Conservation (phyloP, 2,113 vertebrate genomes). For the Catharus minimus region DNA sequence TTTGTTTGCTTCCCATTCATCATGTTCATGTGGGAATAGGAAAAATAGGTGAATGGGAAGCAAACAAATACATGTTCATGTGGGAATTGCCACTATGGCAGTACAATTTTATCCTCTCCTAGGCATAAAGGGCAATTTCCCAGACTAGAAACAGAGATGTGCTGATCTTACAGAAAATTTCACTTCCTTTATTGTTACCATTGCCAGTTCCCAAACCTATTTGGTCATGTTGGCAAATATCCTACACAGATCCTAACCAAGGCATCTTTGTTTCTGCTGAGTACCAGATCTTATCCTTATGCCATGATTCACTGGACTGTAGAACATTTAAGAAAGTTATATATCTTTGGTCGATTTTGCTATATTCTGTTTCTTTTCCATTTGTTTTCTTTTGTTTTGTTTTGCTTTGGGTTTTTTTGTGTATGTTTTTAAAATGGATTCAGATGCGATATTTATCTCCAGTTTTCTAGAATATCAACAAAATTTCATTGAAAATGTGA, state of each 20-base stretch:
- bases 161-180: neutral
- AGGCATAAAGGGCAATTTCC: neutral
- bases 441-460: neutral
- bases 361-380: neutral
- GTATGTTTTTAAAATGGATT: neutral
- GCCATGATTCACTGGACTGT: neutral
- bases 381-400: neutral
- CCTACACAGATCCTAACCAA: neutral
- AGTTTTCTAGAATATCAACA: neutral
- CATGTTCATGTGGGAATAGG: too few relatives aligned
- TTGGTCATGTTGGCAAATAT: neutral
- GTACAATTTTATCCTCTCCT: neutral
- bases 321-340: neutral
- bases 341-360: neutral
- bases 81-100: neutral
- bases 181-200: neutral
- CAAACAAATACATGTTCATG: too few relatives aligned
- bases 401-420: neutral
- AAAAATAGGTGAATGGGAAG: too few relatives aligned
- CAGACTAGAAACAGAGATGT: neutral
- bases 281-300: neutral
- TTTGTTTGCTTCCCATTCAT: neutral
- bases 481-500: neutral
- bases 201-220: neutral
- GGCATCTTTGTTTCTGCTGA: neutral